Percentiles rank a stretch among this genome's conserved stretches.
These are phyloP conservation scores for Drosophila tristis DNA, from an alignment of 1,140 invertebrate species.

Conservation along the genomic window DNA sequence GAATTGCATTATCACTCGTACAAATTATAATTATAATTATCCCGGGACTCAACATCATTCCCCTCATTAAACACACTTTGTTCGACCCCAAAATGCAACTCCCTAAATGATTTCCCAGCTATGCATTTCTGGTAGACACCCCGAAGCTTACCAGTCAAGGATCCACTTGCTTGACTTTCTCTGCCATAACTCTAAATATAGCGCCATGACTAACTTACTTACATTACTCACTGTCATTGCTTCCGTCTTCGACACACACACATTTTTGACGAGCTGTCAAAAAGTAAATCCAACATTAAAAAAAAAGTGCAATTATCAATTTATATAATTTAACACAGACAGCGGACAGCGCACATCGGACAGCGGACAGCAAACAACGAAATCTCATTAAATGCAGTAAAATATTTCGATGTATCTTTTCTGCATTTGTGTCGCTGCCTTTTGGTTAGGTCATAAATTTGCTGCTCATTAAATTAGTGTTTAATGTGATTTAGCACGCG, in stretches of 20 bases:
- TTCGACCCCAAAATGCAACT: too few species aligned
- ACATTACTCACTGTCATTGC: slow-evolving; percentile 39
- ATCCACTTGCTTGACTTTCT: slow-evolving; percentile 13
- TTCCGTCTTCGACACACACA: slow-evolving; percentile 26
- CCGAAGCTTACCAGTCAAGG: neutral
- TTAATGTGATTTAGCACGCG: slow-evolving; percentile 66
- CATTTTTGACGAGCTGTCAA: slow-evolving; percentile 52
- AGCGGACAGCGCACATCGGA: slow-evolving; percentile 8
- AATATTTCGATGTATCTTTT: slow-evolving; percentile 52
- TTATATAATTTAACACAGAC: slow-evolving; percentile 63
- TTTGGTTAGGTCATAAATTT: slow-evolving; percentile 61
- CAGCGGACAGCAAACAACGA: slow-evolving; percentile 17
- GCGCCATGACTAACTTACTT: slow-evolving; percentile 21
- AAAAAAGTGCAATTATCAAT: slow-evolving; percentile 52
- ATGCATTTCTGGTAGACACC: too few species aligned
- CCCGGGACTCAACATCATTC: too few species aligned
- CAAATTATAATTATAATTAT: too few species aligned
- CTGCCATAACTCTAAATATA: slow-evolving; percentile 6
- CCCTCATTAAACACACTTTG: too few species aligned
- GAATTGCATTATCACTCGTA: too few species aligned
- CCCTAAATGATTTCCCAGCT: too few species aligned
- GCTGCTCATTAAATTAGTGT: slow-evolving; percentile 58
- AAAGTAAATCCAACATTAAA: slow-evolving; percentile 10
- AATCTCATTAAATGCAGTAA: slow-evolving; percentile 53
- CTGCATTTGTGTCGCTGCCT: slow-evolving; percentile 11